Conservation (phyloP, 2,113 vertebrate species). For the Oceanodroma tethys region DNA sequence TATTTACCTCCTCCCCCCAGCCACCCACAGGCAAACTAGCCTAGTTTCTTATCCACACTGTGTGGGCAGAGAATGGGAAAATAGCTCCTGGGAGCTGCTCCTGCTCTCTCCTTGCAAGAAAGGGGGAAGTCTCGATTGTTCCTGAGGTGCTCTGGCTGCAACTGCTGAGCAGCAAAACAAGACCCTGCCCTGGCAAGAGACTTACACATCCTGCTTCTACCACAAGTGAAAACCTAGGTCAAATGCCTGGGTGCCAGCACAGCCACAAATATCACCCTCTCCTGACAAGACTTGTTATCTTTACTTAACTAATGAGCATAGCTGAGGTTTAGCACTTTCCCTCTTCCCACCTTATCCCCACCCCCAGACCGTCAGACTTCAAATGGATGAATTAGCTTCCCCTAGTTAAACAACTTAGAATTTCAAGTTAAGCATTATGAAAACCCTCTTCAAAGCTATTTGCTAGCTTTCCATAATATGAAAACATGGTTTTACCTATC, state of each 20-base stretch:
- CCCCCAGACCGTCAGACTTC: not conserved
- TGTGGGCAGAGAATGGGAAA: constrained; percentile 4
- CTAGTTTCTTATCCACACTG: not conserved
- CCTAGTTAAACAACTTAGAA: not conserved
- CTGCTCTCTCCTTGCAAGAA: not conserved
- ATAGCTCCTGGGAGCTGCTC: not conserved
- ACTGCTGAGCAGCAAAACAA: not conserved
- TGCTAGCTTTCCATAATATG: not conserved
- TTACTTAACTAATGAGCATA: not conserved
- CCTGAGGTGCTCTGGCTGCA: not conserved
- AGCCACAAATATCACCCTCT: not conserved
- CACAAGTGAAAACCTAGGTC: not conserved
- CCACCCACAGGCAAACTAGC: not conserved
- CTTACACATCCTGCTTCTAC: not conserved
- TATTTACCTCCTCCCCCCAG: not conserved
- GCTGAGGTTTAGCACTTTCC: not conserved
- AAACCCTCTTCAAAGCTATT: not conserved
- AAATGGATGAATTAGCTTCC: not conserved
- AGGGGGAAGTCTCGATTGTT: not conserved
- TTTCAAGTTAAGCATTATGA: not conserved
- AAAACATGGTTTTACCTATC: not conserved
- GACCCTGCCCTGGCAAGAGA: not conserved
- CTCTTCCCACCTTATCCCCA: not conserved
- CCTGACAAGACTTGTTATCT: not conserved
- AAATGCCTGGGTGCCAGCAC: not conserved